These are phyloP conservation scores for Phrynosoma blainvillii DNA, from an alignment of 2,113 vertebrate genomes.

Conservation along the genomic window DNA sequence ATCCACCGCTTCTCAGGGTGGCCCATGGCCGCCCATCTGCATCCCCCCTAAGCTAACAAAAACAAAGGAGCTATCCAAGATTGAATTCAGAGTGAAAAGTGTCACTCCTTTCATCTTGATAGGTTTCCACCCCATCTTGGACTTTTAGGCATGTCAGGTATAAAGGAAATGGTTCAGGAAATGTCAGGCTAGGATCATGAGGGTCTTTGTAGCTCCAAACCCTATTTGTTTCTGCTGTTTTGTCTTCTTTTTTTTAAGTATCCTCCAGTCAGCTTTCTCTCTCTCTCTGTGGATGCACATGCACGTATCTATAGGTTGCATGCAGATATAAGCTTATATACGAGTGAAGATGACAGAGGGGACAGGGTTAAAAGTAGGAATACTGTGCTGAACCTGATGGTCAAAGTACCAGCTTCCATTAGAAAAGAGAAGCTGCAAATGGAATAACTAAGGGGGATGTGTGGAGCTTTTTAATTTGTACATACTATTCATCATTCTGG, in stretches of 20 bases:
- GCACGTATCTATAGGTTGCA: background rate
- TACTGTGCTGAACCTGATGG: background rate
- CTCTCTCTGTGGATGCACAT: too few relatives aligned
- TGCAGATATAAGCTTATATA: background rate
- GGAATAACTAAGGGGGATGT: slow-evolving; percentile 6
- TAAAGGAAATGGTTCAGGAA: background rate
- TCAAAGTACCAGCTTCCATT: background rate
- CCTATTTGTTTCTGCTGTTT: background rate
- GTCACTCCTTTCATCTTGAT: background rate
- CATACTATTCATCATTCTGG: slow-evolving; percentile 47
- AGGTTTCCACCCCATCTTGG: background rate
- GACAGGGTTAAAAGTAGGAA: background rate
- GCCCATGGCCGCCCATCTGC: too few relatives aligned
- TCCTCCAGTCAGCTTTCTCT: background rate
- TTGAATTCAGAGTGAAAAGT: background rate
- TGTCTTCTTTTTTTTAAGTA: background rate
- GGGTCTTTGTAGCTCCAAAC: background rate
- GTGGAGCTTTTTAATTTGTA: background rate
- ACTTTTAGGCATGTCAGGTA: background rate
- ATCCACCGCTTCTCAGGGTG: too few relatives aligned
- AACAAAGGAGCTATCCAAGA: background rate
- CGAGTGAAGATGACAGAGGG: too few relatives aligned
- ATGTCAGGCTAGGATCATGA: background rate
- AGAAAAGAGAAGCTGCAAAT: background rate
- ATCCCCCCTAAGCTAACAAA: too few relatives aligned